Evolutionary conservation across 2,797 vertebrate species (phyloP), one percentile per base, ranked within the genome.

Genomic region (Bradypodion ventrale): DNA sequence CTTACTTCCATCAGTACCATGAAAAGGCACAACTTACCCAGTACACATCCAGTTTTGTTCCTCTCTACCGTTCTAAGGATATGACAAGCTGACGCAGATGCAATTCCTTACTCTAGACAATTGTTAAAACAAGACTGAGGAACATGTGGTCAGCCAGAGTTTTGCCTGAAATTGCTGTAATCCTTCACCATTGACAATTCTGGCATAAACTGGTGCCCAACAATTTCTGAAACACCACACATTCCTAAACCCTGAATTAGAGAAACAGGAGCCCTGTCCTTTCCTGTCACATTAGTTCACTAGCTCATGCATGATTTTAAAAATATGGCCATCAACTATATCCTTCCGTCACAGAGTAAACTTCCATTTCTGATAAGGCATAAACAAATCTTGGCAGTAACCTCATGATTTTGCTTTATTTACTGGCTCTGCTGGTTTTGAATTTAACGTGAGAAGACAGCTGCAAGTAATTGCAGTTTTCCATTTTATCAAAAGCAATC

Each of bases 231-330:
- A 70, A 23, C 23, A 25, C 12, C 37, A 42, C 37, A 13, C 10
- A 10, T 70, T 25, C 40, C 37, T 9, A 23, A 37, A 25, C 7
- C 68, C 23, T n/a, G 25, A 40, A 10, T 23, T 23, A 75, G 29
- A 75, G 32, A 32, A 85, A 59, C 85, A 92, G 27, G 16, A 88
- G 16, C 1, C 37, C 52, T 89, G 80, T 78, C 76, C 42, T 29
- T 80, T 89, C 81, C 35, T 68, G 27, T 69, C 1, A 0, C 63
- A 70, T 49, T 32, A 60, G 73, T 68, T 84, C 60, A 49, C 27
- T 23, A 75, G 32, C 59, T 66, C 70, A 80, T 21, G 85, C 73
- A 23, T 32, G 29, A 66, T 66, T 32, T 62, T 78, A 66, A 83
- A 78, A 77, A 77, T 35, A 86, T 9, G 29, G 85, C 86, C 49